Evolutionary conservation across 2,113 vertebrate genomes (phyloP), one percentile per base, ranked within the genome.

Genomic region (Gnathochromis pfefferi): DNA sequence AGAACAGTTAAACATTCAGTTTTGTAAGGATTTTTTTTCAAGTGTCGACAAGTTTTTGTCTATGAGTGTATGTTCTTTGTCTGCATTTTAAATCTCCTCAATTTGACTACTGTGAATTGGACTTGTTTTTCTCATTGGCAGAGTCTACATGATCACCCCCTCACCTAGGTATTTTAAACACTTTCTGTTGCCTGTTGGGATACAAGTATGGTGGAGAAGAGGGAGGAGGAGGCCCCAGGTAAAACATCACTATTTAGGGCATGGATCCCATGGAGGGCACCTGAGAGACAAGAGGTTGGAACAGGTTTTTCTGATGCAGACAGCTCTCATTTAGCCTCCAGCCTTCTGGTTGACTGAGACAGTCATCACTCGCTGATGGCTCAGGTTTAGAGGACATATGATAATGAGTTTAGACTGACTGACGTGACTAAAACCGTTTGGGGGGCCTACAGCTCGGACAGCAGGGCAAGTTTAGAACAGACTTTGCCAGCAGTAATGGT

Each of bases 171-270:
- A 88, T 94, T 95, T 93, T 91, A 93, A 94, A 93, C 87, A 91
- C 85, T 93, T 89, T 92, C 89, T 84, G 57, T 81, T 87, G 85
- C 89, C 95, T 92, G 68, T 87, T 91, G 93, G 92, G 93, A 95
- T 83, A 73, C 53, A 14, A 65, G 70, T 86, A 35, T 26, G 26
- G 26, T 80, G 84, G 89, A 84, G 85, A 89, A 81, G 80, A 92
- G 91, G 86, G 86, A 91, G 87, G 87, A 92, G 75, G 89, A 86
- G 88, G 95, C 96, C 95, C 92, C 94, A 94, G 96, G 96, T 96
- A 95, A 96, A 95, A 96, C 91, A 93, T 93, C 90, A 93, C 90
- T 97, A 97, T 97, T 96, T 96, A 96, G 96, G 96, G 93, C 96
- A 97, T 88, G 93, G 93, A 96, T 95, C 96, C 96, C 96, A 94